Base-by-base conservation (phyloP, 2,797 vertebrate species). In the Rhyacichthys aspro region DNA sequence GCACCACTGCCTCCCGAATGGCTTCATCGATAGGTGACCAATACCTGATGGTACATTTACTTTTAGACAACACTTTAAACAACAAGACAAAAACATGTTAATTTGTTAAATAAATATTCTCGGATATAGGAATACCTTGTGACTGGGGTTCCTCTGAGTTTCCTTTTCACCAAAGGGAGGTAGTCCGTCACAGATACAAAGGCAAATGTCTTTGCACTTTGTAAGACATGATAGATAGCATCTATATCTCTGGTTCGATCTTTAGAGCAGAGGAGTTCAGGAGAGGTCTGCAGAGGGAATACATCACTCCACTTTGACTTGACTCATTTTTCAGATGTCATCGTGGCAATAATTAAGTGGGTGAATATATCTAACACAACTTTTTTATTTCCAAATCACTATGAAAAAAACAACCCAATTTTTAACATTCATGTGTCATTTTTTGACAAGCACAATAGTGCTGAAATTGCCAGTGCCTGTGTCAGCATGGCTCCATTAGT, bases 151-250 rank as follows among this genome's bases (percentile, higher is more conserved):
- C 94, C 92, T 81, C 90, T 92, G 66, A 89, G 88, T 1, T 88
- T 93, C 38, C 90, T 93, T 84, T 79, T 93, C 39, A 95, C 84
- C 33, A 95, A 89, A 0, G 96, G 96, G 76, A 98, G 84, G 81
- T 96, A 98, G 86, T 97, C 94, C 8, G 86, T 96, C 86, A 96
- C 94, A 0, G 95, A 95, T 8, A 97, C 94, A 75, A 94, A 95
- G 53, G 96, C 85, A 8, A 96, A 97, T 14, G 90, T 89, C 58
- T 93, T 91, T 1, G 95, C 95, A 0, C 91, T 93, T 5, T 95
- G 95, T 1, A 98, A 94, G 74, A 98, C 94, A 14, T 92, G 93
- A 83, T 93, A 88, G 74, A 98, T 95, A 82, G 95, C 95, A 1
- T 97, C 95, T 11, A 95, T 80, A 74, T 96, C 95, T 84, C 91